These are phyloP conservation scores for Neoitamus cyanurus DNA, from an alignment of 2,888 invertebrate genomes.

Conservation along the genomic window DNA sequence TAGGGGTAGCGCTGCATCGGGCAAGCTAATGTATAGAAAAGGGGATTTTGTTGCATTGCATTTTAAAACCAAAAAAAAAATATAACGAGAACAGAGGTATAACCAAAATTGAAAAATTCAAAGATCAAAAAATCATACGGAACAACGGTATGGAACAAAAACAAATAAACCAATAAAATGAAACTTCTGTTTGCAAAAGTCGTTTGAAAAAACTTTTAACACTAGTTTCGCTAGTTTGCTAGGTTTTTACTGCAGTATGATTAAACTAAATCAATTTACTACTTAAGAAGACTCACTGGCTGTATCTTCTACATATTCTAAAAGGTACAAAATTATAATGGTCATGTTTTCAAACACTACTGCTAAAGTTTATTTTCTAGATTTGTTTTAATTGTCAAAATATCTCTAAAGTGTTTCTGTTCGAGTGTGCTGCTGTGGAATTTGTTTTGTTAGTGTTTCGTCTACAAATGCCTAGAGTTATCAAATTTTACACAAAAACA, in stretches of 20 bases:
- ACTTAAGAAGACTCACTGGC: not conserved
- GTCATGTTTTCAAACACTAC: not conserved
- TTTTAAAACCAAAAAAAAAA: slow-evolving; percentile 1
- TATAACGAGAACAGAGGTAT: not conserved
- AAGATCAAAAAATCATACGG: not conserved
- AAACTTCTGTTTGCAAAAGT: not conserved
- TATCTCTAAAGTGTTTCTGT: not conserved
- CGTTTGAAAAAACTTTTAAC: not conserved
- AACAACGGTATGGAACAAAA: not conserved
- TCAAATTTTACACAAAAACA: not conserved
- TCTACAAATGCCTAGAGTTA: not conserved
- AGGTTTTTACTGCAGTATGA: not conserved
- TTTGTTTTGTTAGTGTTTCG: not conserved
- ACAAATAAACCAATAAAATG: not conserved
- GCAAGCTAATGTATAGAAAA: slow-evolving; percentile 49
- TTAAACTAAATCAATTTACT: not conserved
- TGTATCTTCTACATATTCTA: not conserved
- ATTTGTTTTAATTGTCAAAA: not conserved
- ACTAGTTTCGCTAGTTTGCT: not conserved
- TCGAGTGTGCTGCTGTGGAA: not conserved
- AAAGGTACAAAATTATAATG: not conserved
- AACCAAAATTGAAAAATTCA: not conserved
- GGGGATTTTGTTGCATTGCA: slow-evolving; percentile 52
- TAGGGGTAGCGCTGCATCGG: slow-evolving; percentile 62
- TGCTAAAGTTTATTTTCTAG: not conserved